phyloP scores from a whole-genome alignment of 2,113 vertebrate species.

The Daphoenositta chrysoptera region DNA sequence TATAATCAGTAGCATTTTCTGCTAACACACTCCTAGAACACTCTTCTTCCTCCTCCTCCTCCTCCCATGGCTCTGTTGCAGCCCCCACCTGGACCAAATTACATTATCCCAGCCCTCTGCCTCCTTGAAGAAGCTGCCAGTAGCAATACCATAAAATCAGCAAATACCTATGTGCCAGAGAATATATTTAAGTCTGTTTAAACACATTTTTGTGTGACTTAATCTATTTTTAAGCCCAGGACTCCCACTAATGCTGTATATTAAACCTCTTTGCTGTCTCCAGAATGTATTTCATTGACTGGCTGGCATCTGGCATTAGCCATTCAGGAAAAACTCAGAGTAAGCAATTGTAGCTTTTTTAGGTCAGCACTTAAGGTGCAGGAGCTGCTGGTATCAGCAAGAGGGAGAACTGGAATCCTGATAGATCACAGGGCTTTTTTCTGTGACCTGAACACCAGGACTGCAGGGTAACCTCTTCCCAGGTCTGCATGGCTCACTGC shows the following conservation, averaged over 20 bases:
- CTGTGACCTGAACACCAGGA: neutral
- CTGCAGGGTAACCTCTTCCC: neutral
- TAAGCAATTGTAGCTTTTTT: slow-evolving; percentile 61
- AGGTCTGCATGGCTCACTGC: neutral
- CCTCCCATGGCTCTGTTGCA: accelerated
- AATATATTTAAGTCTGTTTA: slow-evolving; percentile 33
- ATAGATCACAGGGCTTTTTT: neutral
- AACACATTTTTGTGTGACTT: slow-evolving; percentile 50
- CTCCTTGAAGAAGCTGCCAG: slow-evolving; percentile 33
- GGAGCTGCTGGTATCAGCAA: slow-evolving; percentile 40
- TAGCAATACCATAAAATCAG: slow-evolving; percentile 54
- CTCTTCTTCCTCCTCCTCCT: neutral
- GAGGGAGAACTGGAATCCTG: neutral
- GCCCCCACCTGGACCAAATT: neutral
- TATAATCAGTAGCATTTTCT: neutral
- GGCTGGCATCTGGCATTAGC: slow-evolving; percentile 39
- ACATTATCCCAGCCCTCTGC: neutral
- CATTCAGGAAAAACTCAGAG: slow-evolving; percentile 34
- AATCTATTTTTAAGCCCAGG: slow-evolving; percentile 51
- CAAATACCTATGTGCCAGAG: slow-evolving; percentile 23
- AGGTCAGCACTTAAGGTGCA: slow-evolving; percentile 42
- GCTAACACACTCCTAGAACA: neutral
- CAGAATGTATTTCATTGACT: slow-evolving; percentile 43
- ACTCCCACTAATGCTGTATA: slow-evolving; percentile 39
- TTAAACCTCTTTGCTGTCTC: slow-evolving; percentile 44